Evolutionary conservation across 2,888 invertebrate species (phyloP), one percentile per base, ranked within the genome.

Genomic region (Plebejus argus): DNA sequence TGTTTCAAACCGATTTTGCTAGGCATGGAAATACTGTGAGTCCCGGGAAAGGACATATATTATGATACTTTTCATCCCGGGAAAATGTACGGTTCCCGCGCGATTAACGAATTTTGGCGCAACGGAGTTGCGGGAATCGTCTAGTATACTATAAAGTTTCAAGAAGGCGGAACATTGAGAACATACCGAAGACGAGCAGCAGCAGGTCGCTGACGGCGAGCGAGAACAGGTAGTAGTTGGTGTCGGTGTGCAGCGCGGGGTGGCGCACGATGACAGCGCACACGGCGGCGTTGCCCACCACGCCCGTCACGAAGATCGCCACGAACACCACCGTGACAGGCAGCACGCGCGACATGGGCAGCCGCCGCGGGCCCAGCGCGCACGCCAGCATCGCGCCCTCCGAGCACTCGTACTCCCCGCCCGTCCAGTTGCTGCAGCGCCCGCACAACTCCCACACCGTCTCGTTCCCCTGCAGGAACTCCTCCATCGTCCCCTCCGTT

Each of bases 141-240:
- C 35, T 35, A 49, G 12, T 45, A 15, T 49, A 49, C 12, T 49
- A 4, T 49, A 49, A 12, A 49, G 49, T 15, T 56, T 56, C 56
- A 6, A n/a, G 6, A n/a, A 56, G n/a, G 12, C 15, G 6, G 1
- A 56, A 15, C 4, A 58, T 58, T 58, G 3, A 28, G 66, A 15
- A 66, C 66, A 96, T 89, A 97, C 98, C 98, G 83, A 98, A 96
- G 5, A 97, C 86, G 18, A 98, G 93, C 80, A 98, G 95, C 76
- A 97, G 95, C 23, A 98, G 92, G 89, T 99, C 98, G 28, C 98
- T 98, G 20, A 98, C 92, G 23, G 98, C 98, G 90, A 98, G 91
- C 86, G 97, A 98, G 93, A 98, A 97, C 75, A 98, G 94, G 87
- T 98, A 99, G 87, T 97, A 98, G 87, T 99, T 98, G 0, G 98